Percentiles rank a stretch among this genome's conserved stretches.
Conservation (phyloP, 23 tunicate genomes). For the Trididemnum miniatum region DNA sequence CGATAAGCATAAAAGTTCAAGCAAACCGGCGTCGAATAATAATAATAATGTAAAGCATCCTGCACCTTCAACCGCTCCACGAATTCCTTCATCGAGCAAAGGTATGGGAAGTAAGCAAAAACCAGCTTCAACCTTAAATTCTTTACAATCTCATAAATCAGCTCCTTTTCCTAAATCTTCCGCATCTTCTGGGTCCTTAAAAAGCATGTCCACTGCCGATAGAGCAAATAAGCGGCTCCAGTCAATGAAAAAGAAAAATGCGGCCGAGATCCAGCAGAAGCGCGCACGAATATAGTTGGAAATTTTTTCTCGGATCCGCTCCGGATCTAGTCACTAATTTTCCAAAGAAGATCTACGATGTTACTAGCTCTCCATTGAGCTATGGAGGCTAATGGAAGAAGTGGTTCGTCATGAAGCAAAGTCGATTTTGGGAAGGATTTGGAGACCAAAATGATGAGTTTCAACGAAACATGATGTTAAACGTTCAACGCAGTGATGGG, state of each 20-base stretch:
- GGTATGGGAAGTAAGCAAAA: background rate
- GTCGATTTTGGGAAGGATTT: too few species aligned
- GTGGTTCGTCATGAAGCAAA: too few species aligned
- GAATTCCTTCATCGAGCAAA: conserved; percentile 6
- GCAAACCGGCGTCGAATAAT: background rate
- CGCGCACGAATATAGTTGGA: conserved; percentile 11
- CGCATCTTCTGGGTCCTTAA: background rate
- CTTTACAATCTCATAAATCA: background rate
- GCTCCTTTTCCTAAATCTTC: conserved; percentile 36
- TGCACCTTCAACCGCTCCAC: background rate
- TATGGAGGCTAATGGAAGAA: too few species aligned
- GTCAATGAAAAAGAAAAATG: conserved; percentile 26
- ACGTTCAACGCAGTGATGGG: too few species aligned
- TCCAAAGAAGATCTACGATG: too few species aligned
- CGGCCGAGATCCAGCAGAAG: conserved; percentile 24
- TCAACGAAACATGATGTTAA: too few species aligned
- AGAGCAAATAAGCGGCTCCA: conserved; percentile 18
- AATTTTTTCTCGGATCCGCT: too few species aligned
- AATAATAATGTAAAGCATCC: conserved; percentile 31
- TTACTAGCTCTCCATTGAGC: too few species aligned
- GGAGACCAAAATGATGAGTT: too few species aligned
- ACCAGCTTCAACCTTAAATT: background rate
- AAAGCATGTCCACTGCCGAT: conserved; percentile 8
- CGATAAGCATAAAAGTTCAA: conserved; percentile 19
- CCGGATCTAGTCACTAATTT: too few species aligned